A percentile compares a stretch with the other conserved stretches of the same genome.
Conservation (phyloP, 2,797 vertebrate genomes). For the Gymnoscopelus braueri region DNA sequence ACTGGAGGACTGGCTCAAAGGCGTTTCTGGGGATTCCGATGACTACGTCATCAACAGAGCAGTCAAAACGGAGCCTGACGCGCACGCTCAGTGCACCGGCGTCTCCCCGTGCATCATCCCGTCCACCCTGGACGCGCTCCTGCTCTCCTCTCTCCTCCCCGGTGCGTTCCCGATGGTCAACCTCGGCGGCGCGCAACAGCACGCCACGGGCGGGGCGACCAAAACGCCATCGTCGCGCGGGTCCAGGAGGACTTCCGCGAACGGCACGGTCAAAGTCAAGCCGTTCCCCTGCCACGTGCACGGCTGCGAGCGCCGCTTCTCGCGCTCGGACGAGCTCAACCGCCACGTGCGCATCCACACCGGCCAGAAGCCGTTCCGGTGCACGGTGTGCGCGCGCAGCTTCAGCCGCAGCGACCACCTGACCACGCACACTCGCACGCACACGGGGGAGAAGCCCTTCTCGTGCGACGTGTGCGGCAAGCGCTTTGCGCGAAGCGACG, state of each 20-base stretch:
- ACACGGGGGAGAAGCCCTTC: conserved; percentile 96
- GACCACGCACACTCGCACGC: conserved; percentile 95
- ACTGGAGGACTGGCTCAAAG: conserved; percentile 68
- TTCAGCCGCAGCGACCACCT: conserved; percentile 98
- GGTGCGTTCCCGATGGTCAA: conserved; percentile 68
- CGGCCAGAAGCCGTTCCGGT: conserved; percentile 96
- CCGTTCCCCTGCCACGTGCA: conserved; percentile 86
- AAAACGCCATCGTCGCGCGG: conserved; percentile 34
- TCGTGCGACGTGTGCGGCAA: conserved; percentile 94
- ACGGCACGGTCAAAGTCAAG: conserved; percentile 75
- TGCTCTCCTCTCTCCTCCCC: conserved; percentile 71
- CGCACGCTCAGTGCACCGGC: conserved; percentile 36
- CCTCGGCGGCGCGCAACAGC: conserved; percentile 40
- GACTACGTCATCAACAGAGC: conserved; percentile 62
- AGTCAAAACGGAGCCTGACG: conserved; percentile 54
- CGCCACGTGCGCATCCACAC: conserved; percentile 95
- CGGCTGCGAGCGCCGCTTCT: conserved; percentile 91
- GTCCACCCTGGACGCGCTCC: conserved; percentile 74
- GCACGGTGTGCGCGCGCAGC: conserved; percentile 91
- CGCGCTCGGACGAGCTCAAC: conserved; percentile 93
- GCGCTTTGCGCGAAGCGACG: conserved; percentile 91
- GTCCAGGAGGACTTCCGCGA: background rate
- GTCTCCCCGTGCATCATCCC: conserved; percentile 33
- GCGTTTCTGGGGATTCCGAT: conserved; percentile 46
- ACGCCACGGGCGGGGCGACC: conserved; percentile 35